These are phyloP conservation scores for Labroides dimidiatus DNA, from an alignment of 2,797 vertebrate species.

Conservation along the genomic window DNA sequence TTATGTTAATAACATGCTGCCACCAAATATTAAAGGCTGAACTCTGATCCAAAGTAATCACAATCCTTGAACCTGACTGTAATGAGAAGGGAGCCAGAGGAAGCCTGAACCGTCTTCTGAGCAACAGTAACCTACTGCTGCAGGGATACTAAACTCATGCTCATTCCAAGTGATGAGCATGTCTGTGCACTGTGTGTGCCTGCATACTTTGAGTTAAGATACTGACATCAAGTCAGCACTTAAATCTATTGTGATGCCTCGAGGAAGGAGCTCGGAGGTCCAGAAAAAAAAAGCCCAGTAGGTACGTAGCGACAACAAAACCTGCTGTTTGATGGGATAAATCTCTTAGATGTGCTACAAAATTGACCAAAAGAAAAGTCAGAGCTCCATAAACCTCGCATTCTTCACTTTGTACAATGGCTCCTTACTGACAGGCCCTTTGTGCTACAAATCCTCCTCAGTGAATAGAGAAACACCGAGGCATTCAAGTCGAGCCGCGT, in stretches of 20 bases:
- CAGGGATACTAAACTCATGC: background rate
- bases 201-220: background rate
- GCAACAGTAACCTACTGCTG: background rate
- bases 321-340: too few relatives aligned
- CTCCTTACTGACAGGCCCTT: background rate
- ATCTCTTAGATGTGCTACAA: background rate
- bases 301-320: background rate
- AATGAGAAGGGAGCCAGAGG: constrained; percentile 5
- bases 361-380: background rate
- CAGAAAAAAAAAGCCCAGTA: background rate
- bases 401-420: background rate
- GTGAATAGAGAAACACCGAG: background rate
- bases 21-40: constrained; percentile 28
- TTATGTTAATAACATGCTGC: constrained; percentile 25
- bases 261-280: background rate
- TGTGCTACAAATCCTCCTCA: constrained; percentile 18
- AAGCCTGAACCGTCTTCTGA: background rate
- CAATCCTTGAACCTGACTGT: constrained; percentile 18
- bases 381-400: background rate
- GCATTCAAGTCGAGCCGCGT: background rate
- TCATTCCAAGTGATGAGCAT: background rate
- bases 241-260: background rate
- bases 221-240: background rate
- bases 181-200: background rate
- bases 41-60: constrained; percentile 27